A percentile compares a stretch with the other conserved stretches of the same genome.
phyloP scores from a whole-genome alignment of 2,113 vertebrate species.

The Castor canadensis region DNA sequence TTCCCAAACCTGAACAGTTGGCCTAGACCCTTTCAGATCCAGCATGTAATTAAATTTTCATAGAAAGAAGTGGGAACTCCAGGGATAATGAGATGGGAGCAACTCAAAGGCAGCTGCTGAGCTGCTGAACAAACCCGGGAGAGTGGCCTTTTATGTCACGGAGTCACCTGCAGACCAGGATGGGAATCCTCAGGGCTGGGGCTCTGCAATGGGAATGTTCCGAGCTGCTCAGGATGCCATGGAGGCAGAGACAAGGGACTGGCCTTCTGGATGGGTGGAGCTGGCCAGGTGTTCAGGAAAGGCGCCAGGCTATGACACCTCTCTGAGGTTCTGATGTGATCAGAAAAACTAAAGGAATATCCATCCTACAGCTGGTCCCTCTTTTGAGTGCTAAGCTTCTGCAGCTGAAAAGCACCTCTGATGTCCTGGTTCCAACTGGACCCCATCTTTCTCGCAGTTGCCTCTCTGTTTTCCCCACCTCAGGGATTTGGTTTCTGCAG shows the following conservation, averaged over 20 bases:
- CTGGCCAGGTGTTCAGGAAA: not conserved
- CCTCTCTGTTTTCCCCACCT: not conserved
- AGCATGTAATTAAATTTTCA: slow-evolving; percentile 72
- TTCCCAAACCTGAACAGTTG: slow-evolving; percentile 61
- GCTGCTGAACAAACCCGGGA: slow-evolving; percentile 15
- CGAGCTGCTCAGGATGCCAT: not conserved
- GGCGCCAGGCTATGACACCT: not conserved
- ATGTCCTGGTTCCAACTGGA: not conserved
- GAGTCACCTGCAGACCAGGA: fast-evolving
- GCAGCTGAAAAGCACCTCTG: not conserved
- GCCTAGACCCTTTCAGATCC: slow-evolving; percentile 38
- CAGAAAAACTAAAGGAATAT: not conserved
- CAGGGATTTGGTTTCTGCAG: not conserved
- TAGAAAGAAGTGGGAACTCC: slow-evolving; percentile 52
- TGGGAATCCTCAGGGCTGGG: not conserved
- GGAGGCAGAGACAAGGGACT: too few species aligned
- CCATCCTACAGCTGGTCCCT: not conserved
- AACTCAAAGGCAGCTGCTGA: slow-evolving; percentile 33
- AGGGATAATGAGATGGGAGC: slow-evolving; percentile 56
- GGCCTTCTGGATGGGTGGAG: not conserved
- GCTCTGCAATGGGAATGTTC: not conserved
- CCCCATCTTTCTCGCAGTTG: not conserved
- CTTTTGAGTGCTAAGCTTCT: not conserved
- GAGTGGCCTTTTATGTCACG: not conserved
- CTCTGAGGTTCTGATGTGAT: not conserved